Conservation (phyloP, 2,797 vertebrate genomes). For the Pelodytes ibericus region DNA sequence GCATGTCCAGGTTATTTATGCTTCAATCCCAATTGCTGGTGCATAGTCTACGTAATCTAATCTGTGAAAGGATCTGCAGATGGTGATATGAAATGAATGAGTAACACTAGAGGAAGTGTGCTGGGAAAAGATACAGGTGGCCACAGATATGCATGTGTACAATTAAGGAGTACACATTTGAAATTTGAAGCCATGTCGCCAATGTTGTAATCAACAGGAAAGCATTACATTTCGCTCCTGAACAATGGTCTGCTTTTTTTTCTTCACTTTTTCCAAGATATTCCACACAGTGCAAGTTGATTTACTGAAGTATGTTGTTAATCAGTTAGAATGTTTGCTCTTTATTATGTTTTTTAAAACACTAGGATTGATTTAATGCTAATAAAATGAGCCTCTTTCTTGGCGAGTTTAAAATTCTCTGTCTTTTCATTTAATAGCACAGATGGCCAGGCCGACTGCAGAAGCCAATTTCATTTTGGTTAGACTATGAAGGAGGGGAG, state of each 20-base stretch:
- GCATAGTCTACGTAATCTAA: too few species aligned
- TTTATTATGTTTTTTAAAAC: constrained; percentile 44
- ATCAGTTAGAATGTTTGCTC: constrained; percentile 37
- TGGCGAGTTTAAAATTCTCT: constrained; percentile 47
- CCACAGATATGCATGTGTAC: background rate
- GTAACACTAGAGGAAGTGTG: background rate
- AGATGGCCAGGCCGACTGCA: constrained; percentile 49
- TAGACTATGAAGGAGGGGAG: constrained; percentile 39
- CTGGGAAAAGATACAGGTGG: background rate
- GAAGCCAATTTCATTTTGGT: constrained; percentile 50
- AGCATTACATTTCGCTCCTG: background rate
- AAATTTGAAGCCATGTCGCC: constrained; percentile 5
- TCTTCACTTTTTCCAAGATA: background rate
- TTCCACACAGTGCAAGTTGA: background rate
- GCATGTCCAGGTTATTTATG: too few species aligned
- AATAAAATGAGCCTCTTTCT: constrained; percentile 55
- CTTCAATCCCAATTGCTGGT: too few species aligned
- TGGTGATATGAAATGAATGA: background rate
- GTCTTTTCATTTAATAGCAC: constrained; percentile 53
- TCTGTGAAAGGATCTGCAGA: too few species aligned
- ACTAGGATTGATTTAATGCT: constrained; percentile 45
- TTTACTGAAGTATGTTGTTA: constrained; percentile 28
- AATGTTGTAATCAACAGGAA: background rate
- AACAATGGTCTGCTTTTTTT: background rate
- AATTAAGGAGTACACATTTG: background rate